Percentiles rank a stretch among this genome's conserved stretches.
Evolutionary conservation across 2,888 invertebrate genomes (phyloP).

Genomic region (Rhagium mordax): DNA sequence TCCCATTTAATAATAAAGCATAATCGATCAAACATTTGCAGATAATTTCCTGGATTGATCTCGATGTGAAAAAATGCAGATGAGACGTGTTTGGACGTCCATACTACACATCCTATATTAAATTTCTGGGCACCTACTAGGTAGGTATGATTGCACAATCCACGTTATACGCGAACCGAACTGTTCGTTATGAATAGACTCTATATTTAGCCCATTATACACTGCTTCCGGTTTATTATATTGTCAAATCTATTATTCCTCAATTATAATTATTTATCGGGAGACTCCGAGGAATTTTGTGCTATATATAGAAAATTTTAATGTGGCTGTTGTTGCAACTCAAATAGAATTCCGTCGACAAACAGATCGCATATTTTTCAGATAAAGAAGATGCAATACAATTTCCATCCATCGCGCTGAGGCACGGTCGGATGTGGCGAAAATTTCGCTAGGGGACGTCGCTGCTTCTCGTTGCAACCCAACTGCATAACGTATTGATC

Average conservation of each 20-base stretch:
- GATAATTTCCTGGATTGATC: background rate
- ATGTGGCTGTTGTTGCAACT: background rate
- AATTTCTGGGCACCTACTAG: background rate
- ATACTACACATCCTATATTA: too few species aligned
- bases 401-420: background rate
- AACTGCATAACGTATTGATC: constrained; percentile 8
- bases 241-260: background rate
- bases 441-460: background rate
- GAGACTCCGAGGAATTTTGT: background rate
- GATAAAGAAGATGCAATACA: too few species aligned
- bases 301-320: background rate
- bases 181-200: background rate
- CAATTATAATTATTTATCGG: background rate
- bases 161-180: background rate
- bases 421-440: background rate
- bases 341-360: background rate
- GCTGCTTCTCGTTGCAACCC: background rate
- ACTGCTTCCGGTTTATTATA: background rate
- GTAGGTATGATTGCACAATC: too few species aligned
- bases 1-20: background rate
- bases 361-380: background rate
- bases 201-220: constrained; percentile 3
- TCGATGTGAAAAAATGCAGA: background rate
- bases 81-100: too few species aligned
- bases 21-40: background rate